Percentiles rank a stretch among this genome's conserved stretches.
phyloP scores from a whole-genome alignment of 2,888 invertebrate species.

The Stomorhina lunata region DNA sequence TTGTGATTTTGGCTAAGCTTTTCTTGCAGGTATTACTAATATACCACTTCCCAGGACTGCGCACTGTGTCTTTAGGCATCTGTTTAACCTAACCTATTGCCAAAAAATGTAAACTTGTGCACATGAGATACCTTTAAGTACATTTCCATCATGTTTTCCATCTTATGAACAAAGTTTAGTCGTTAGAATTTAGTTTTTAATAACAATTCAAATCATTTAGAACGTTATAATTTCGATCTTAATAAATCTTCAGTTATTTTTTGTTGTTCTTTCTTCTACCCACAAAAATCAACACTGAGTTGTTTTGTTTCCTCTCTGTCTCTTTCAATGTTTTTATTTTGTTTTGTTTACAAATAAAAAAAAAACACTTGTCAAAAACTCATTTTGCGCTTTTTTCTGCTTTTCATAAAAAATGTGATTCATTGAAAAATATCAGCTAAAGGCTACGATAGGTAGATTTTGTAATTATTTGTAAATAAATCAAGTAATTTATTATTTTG shows the following conservation, averaged over 20 bases:
- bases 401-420: slow-evolving; percentile 14
- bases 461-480: background rate
- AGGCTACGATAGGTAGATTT: background rate
- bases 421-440: background rate
- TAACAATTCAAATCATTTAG: too few species aligned
- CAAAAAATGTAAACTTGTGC: too few species aligned
- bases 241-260: background rate
- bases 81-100: too few species aligned
- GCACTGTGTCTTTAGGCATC: too few species aligned
- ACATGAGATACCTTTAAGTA: too few species aligned
- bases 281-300: slow-evolving; percentile 49
- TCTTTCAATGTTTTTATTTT: too few species aligned
- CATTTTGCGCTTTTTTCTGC: slow-evolving; percentile 36
- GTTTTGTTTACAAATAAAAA: background rate
- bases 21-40: too few species aligned
- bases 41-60: too few species aligned
- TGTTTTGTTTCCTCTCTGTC: slow-evolving; percentile 5
- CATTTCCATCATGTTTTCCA: too few species aligned
- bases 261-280: background rate
- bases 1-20: too few species aligned
- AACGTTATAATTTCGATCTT: background rate
- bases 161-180: too few species aligned
- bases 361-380: slow-evolving; percentile 29
- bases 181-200: too few species aligned
- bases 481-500: background rate